Conservation (phyloP, 2,888 invertebrate genomes). For the Subacronicta megacephala region DNA sequence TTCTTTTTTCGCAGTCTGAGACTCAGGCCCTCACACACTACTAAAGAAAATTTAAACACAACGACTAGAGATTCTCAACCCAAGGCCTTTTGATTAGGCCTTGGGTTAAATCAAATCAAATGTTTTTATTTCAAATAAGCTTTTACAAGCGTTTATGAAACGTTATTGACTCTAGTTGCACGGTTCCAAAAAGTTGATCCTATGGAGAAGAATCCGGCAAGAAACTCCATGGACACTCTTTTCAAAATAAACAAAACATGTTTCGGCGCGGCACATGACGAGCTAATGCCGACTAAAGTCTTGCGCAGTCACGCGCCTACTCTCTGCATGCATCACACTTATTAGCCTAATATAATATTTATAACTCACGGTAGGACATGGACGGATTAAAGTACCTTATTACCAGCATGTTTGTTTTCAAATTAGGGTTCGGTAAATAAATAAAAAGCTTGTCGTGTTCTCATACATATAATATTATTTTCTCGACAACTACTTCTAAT, state of each 20-base stretch:
- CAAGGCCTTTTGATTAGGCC: too few species aligned
- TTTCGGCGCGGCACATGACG: conserved; percentile 29
- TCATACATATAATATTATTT: not conserved
- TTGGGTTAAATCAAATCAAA: too few species aligned
- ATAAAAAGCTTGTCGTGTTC: not conserved
- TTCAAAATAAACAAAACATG: conserved; percentile 45
- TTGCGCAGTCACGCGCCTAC: conserved; percentile 66
- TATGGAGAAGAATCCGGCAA: too few species aligned
- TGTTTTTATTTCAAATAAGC: too few species aligned
- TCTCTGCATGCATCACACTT: conserved; percentile 67
- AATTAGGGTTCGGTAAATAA: not conserved
- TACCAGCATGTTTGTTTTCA: conserved; percentile 7
- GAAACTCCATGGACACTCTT: too few species aligned
- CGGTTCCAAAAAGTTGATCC: too few species aligned
- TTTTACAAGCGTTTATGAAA: too few species aligned
- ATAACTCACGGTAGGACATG: conserved; percentile 50
- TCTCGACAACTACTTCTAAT: not conserved
- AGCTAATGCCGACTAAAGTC: conserved; percentile 38
- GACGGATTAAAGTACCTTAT: conserved; percentile 7
- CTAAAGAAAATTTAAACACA: not conserved
- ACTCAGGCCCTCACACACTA: too few species aligned
- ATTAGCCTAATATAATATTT: conserved; percentile 65
- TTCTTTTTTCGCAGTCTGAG: too few species aligned
- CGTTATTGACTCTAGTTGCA: too few species aligned
- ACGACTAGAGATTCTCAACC: conserved; percentile 21